phyloP scores from a whole-genome alignment of 2,113 vertebrate species.

The Mustelus asterias region DNA sequence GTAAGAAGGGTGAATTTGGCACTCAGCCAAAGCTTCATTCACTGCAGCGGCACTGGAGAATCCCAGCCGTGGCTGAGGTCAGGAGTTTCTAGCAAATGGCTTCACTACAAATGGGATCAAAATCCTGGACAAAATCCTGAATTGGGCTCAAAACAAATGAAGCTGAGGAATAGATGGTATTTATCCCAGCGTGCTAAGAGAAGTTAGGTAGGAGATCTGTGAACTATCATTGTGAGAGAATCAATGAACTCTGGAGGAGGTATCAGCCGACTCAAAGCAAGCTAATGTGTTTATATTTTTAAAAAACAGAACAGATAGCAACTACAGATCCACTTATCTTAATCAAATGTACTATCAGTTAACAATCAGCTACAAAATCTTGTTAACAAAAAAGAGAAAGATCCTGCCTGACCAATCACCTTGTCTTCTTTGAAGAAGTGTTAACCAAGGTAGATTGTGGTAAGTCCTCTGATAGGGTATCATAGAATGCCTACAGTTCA shows the following conservation, averaged over 20 bases:
- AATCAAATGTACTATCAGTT: background rate
- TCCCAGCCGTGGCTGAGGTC: no score
- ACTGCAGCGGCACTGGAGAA: no score
- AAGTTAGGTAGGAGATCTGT: background rate
- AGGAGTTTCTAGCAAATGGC: background rate
- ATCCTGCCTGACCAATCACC: background rate
- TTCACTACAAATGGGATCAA: background rate
- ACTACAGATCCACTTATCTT: background rate
- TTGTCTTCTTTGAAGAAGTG: background rate
- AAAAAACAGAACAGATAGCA: background rate
- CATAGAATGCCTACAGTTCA: no score
- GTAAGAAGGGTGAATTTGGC: no score
- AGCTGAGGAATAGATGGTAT: background rate
- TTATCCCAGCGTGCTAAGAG: background rate
- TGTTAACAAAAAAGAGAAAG: background rate
- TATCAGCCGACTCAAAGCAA: background rate
- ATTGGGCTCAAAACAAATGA: background rate
- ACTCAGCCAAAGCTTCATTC: no score
- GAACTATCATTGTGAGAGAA: background rate
- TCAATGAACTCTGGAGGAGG: background rate
- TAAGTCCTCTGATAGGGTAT: background rate
- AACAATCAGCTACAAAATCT: background rate
- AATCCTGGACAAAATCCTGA: background rate
- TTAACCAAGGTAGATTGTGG: background rate
- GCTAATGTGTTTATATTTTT: background rate